phyloP scores from a whole-genome alignment of 2,797 vertebrate genomes.

The Centroberyx gerrardi region DNA sequence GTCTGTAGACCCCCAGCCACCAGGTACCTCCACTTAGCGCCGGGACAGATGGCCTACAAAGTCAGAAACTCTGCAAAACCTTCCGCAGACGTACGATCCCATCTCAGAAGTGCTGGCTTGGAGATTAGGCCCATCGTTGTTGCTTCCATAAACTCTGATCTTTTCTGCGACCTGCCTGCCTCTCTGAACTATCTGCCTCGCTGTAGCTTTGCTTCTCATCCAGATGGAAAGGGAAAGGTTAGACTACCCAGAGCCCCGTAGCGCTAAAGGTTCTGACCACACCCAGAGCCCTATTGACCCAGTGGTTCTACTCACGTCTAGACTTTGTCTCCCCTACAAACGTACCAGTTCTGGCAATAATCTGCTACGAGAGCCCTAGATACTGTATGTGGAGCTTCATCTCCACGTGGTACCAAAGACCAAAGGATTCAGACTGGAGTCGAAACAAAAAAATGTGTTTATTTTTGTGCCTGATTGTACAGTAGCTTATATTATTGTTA shows the following conservation, averaged over 20 bases:
- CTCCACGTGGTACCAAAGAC: constrained; percentile 76
- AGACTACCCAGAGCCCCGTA: constrained; percentile 14
- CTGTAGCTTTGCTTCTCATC: constrained; percentile 11
- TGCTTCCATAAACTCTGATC: constrained; percentile 18
- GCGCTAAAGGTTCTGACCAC: constrained; percentile 8
- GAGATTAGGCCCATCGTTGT: background rate
- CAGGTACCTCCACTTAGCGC: constrained; percentile 36
- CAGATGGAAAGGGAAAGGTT: constrained; percentile 11
- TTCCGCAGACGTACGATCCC: background rate
- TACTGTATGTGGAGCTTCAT: constrained; percentile 19
- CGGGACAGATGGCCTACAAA: background rate
- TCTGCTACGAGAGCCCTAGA: background rate
- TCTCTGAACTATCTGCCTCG: background rate
- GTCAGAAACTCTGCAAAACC: background rate
- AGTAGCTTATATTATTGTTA: constrained; percentile 62
- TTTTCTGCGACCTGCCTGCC: background rate
- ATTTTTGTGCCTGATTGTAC: constrained; percentile 78
- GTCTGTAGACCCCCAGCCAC: background rate
- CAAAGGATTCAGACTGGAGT: constrained; percentile 63
- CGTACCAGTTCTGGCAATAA: constrained; percentile 1
- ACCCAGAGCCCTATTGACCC: constrained; percentile 17
- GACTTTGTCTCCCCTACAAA: background rate
- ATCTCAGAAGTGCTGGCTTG: background rate
- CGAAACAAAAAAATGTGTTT: constrained; percentile 41
- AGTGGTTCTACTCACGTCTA: constrained; percentile 9